Percentiles rank a stretch among this genome's conserved stretches.
phyloP scores from a whole-genome alignment of 2,888 invertebrate species.

The Hypselothyrea guttata region DNA sequence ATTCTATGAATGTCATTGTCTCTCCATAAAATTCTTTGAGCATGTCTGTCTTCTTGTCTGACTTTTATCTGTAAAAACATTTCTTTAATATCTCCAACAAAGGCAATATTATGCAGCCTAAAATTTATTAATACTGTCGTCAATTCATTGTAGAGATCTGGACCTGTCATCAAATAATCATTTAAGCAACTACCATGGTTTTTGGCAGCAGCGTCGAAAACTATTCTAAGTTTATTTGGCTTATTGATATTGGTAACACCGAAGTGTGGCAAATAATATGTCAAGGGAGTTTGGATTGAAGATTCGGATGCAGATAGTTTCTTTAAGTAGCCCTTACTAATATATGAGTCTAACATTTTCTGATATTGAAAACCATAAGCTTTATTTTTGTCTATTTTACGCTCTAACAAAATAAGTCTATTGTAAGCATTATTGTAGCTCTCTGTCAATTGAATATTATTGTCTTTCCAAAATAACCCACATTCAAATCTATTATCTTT shows the following conservation, averaged over 20 bases:
- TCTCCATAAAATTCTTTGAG: constrained; percentile 7
- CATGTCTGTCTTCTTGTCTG: background rate
- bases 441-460: background rate
- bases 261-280: background rate
- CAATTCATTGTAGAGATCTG: background rate
- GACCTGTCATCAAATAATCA: background rate
- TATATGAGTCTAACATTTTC: background rate
- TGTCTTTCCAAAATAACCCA: background rate
- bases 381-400: constrained; percentile 1
- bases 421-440: background rate
- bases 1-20: background rate
- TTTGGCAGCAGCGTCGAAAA: background rate
- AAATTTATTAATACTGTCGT: constrained; percentile 4
- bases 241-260: background rate
- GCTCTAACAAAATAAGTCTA: background rate
- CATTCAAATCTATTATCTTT: background rate
- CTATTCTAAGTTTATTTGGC: background rate
- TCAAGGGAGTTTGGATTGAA: background rate
- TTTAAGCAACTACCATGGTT: background rate
- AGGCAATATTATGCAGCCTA: background rate
- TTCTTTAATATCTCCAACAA: background rate
- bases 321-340: background rate
- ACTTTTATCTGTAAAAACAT: constrained; percentile 6
- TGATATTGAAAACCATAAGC: background rate
- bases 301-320: background rate